Conservation (phyloP, 1,140 invertebrate genomes). For the Agrilus planipennis region DNA sequence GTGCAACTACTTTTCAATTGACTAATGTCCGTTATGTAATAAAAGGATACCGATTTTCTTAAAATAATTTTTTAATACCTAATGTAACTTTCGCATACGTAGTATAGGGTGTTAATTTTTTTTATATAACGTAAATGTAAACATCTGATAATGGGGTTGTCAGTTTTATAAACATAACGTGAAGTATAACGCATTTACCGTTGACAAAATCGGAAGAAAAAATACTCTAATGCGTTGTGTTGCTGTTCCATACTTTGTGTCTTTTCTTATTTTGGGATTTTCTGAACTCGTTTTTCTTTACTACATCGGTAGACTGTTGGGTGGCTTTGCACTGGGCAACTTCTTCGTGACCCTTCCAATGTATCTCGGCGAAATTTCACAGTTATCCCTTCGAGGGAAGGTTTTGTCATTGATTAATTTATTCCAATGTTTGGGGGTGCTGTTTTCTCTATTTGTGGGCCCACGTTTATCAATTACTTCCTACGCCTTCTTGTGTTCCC, state of each 20-base stretch:
- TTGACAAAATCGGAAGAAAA: slow-evolving; percentile 67
- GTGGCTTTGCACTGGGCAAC: slow-evolving; percentile 61
- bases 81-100: too few species aligned
- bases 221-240: slow-evolving; percentile 55
- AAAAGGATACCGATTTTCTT: too few species aligned
- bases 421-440: slow-evolving; percentile 69
- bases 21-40: too few species aligned
- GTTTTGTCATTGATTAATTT: slow-evolving; percentile 76
- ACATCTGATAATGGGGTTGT: too few species aligned
- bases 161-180: too few species aligned
- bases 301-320: slow-evolving; percentile 61
- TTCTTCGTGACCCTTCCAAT: slow-evolving; percentile 75
- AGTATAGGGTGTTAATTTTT: too few species aligned
- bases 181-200: too few species aligned
- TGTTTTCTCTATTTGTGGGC: slow-evolving; percentile 62
- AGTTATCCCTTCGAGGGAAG: slow-evolving; percentile 62
- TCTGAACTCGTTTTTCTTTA: slow-evolving; percentile 45
- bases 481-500: slow-evolving; percentile 50
- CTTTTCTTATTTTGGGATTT: slow-evolving; percentile 62
- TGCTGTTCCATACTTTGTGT: slow-evolving; percentile 58
- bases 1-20: too few species aligned
- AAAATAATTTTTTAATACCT: too few species aligned
- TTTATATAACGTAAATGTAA: too few species aligned
- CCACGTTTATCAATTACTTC: slow-evolving; percentile 49
- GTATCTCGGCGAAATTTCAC: slow-evolving; percentile 79